These are phyloP conservation scores for Parthenolecanium corni DNA, from an alignment of 2,888 invertebrate species.

Conservation along the genomic window DNA sequence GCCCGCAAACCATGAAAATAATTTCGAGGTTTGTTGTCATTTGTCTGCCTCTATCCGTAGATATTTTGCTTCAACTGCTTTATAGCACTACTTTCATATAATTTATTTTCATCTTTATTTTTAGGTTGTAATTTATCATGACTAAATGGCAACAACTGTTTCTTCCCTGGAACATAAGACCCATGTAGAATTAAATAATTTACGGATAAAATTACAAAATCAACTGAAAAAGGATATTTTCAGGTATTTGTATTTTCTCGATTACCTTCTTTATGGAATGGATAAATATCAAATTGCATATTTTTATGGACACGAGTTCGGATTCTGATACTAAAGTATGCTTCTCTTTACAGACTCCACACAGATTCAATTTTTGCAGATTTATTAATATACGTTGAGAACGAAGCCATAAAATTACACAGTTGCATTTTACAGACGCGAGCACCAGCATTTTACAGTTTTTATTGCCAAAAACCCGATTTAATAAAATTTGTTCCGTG, in stretches of 20 bases:
- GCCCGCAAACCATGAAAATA: no score
- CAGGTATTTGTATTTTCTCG: slow-evolving; percentile 1
- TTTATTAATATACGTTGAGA: slow-evolving; percentile 19
- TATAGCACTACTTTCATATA: no score
- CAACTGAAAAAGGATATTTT: slow-evolving; percentile 20
- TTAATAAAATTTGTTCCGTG: slow-evolving; percentile 10
- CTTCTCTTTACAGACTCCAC: slow-evolving; percentile 17
- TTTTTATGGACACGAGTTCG: neutral
- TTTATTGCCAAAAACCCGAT: slow-evolving; percentile 20
- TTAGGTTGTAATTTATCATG: slow-evolving; percentile 15
- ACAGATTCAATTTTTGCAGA: slow-evolving; percentile 21
- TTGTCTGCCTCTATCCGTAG: no score
- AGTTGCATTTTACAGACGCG: slow-evolving; percentile 24
- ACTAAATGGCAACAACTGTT: slow-evolving; percentile 25
- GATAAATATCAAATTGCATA: neutral
- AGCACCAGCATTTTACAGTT: slow-evolving; percentile 20
- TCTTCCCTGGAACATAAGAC: slow-evolving; percentile 20
- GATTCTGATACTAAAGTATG: no score
- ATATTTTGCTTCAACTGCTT: no score
- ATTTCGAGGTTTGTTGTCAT: no score
- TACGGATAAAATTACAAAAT: slow-evolving; percentile 7
- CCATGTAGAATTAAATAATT: slow-evolving; percentile 9
- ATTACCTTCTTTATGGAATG: neutral
- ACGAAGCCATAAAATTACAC: slow-evolving; percentile 17
- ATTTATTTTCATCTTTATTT: neutral